Conservation (phyloP, 2,797 vertebrate genomes). For the Arrhamphus sclerolepis region DNA sequence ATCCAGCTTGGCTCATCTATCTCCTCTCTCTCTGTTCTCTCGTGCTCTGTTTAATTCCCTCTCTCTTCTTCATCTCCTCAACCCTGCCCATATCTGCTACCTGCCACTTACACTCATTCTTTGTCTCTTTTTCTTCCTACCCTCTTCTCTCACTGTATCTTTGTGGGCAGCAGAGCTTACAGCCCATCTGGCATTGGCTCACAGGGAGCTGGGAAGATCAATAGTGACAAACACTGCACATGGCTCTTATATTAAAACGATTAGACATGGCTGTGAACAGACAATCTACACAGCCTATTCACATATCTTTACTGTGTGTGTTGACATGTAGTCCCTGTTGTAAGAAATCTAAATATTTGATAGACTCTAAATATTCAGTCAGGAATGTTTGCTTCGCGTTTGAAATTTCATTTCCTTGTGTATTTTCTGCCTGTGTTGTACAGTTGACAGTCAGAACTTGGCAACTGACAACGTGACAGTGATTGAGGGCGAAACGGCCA, state of each 20-base stretch:
- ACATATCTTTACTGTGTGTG: constrained; percentile 46
- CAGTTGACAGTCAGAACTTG: constrained; percentile 92
- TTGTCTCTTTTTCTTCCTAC: constrained; percentile 62
- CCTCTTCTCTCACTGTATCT: constrained; percentile 64
- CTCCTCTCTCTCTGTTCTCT: constrained; percentile 23
- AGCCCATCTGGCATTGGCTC: constrained; percentile 80
- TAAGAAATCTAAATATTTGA: constrained; percentile 49
- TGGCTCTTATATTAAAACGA: constrained; percentile 77
- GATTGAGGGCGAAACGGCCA: constrained; percentile 95
- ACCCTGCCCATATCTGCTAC: constrained; percentile 46
- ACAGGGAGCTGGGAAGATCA: constrained; percentile 76
- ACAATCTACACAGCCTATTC: constrained; percentile 56
- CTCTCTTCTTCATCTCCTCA: constrained; percentile 41
- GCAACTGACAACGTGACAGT: constrained; percentile 93
- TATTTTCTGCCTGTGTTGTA: constrained; percentile 26
- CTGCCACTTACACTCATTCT: constrained; percentile 66
- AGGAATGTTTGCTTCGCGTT: constrained; percentile 9
- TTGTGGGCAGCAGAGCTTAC: constrained; percentile 76
- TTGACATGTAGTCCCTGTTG: constrained; percentile 43
- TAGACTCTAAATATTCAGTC: constrained; percentile 39
- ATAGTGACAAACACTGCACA: constrained; percentile 80
- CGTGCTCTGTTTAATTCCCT: constrained; percentile 38
- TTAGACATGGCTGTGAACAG: constrained; percentile 72
- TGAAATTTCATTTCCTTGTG: constrained; percentile 25
- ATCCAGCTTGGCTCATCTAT: constrained; percentile 56